Percentiles rank a stretch among this genome's conserved stretches.
These are phyloP conservation scores for Caenorhabditis sp. DNA, from an alignment of 2,888 invertebrate genomes.

Conservation along the genomic window DNA sequence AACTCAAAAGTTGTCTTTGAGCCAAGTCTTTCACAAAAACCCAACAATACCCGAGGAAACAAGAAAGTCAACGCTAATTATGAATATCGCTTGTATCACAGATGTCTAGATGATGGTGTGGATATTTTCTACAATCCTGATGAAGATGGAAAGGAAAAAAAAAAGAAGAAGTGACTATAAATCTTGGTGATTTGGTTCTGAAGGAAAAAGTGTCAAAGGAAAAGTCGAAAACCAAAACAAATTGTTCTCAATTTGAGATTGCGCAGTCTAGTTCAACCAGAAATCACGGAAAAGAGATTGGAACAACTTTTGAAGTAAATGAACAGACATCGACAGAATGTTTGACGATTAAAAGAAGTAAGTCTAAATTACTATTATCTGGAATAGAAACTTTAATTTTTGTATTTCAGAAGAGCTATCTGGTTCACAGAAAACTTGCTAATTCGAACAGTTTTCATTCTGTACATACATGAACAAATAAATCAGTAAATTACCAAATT, in stretches of 20 bases:
- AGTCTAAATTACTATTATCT: no score
- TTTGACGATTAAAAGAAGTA: no score
- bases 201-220: neutral
- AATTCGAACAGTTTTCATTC: no score
- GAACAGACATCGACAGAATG: no score
- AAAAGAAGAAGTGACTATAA: neutral
- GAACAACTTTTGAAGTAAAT: no score
- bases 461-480: neutral
- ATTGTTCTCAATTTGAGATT: constrained; percentile 1
- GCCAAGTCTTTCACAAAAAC: no score
- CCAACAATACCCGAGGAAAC: constrained; percentile 4
- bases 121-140: neutral
- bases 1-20: no score
- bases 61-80: constrained; percentile 22
- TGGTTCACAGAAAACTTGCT: no score
- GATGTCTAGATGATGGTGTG: neutral
- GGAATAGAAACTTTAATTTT: no score
- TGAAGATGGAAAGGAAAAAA: neutral
- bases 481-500: constrained; percentile 30
- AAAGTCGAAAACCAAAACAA: neutral
- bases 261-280: no score
- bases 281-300: no score
- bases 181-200: neutral
- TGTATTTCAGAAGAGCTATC: no score
- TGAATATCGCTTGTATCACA: neutral